A percentile compares a stretch with the other conserved stretches of the same genome.
Conservation (phyloP, 2,888 invertebrate species). For the Trilocha varians region DNA sequence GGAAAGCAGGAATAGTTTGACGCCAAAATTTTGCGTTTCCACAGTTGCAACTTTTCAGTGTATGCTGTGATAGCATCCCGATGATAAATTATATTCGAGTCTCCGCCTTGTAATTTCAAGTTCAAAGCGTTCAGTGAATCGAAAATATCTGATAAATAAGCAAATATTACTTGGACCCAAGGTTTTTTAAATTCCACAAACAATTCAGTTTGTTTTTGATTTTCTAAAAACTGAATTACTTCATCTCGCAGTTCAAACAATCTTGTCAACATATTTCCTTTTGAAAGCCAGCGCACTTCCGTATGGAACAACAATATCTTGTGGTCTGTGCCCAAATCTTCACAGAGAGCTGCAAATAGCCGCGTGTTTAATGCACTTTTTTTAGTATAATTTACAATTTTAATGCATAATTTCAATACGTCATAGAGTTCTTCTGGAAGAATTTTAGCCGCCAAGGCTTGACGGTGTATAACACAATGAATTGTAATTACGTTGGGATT, state of each 20-base stretch:
- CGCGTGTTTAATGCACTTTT: conserved; percentile 21
- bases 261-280: conserved; percentile 15
- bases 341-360: conserved; percentile 20
- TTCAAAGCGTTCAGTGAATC: conserved; percentile 15
- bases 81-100: conserved; percentile 17
- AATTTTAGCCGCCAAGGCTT: conserved; percentile 13
- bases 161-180: conserved; percentile 19
- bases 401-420: conserved; percentile 1
- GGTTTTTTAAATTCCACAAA: conserved; percentile 7
- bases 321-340: conserved; percentile 22
- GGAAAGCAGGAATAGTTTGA: no score
- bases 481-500: conserved; percentile 17
- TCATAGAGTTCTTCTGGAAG: background rate
- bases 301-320: conserved; percentile 20
- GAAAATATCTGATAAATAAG: conserved; percentile 20
- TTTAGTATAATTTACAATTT: conserved; percentile 21
- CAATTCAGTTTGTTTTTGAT: conserved; percentile 9
- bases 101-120: conserved; percentile 14
- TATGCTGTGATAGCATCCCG: no score
- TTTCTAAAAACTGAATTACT: conserved; percentile 11
- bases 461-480: conserved; percentile 19
- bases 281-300: conserved; percentile 20
- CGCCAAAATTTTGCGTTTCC: no score
- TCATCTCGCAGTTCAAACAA: conserved; percentile 19
- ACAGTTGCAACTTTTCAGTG: no score